phyloP scores from a whole-genome alignment of 1,140 invertebrate species.

The Polyergus mexicanus region DNA sequence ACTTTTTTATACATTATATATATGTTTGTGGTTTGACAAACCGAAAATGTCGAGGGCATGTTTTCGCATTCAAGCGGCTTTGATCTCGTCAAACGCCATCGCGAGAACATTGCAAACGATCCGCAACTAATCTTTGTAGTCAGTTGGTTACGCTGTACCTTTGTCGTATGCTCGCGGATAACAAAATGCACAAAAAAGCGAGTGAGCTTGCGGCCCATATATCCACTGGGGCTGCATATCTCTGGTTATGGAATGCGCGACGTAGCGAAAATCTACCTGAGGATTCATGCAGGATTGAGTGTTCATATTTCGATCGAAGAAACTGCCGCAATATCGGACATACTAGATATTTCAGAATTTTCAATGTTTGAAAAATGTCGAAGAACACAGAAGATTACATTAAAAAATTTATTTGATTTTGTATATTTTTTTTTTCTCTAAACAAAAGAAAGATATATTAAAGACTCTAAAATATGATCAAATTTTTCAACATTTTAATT shows the following conservation, averaged over 20 bases:
- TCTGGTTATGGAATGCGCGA: slow-evolving; percentile 19
- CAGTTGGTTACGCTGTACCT: slow-evolving; percentile 25
- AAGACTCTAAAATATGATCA: too few relatives aligned
- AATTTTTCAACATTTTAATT: neutral
- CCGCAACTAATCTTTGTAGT: slow-evolving; percentile 51
- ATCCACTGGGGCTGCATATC: slow-evolving; percentile 39
- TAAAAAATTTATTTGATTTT: slow-evolving; percentile 3
- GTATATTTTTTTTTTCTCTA: neutral
- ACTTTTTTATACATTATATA: neutral
- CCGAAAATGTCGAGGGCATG: slow-evolving; percentile 4
- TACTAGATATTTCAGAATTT: neutral
- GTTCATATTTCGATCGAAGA: slow-evolving; percentile 23
- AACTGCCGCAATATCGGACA: neutral
- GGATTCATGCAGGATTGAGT: neutral
- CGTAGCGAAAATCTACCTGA: neutral
- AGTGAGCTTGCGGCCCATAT: slow-evolving; percentile 47
- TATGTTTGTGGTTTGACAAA: slow-evolving; percentile 11
- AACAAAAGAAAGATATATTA: neutral
- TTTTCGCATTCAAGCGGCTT: slow-evolving; percentile 16
- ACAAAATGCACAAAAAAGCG: slow-evolving; percentile 32
- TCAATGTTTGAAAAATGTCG: neutral
- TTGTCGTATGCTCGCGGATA: slow-evolving; percentile 33
- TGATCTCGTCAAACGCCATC: slow-evolving; percentile 58
- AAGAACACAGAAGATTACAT: neutral
- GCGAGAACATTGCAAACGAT: slow-evolving; percentile 16